These are phyloP conservation scores for Meriones psammophilus DNA, from an alignment of 2,797 vertebrate genomes.

Conservation along the genomic window DNA sequence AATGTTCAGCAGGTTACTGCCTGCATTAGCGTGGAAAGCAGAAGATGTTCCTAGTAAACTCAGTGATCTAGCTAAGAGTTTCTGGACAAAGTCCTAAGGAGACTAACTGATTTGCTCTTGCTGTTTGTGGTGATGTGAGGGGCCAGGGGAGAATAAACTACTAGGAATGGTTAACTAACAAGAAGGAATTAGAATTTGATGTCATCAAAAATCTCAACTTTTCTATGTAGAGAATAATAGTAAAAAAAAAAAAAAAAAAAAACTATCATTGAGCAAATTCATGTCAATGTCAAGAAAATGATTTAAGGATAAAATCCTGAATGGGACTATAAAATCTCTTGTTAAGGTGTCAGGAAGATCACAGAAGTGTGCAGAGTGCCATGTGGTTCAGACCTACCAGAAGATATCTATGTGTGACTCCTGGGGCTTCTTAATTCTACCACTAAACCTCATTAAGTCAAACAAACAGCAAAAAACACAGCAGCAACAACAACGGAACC, in stretches of 20 bases:
- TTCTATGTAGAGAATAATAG: not conserved
- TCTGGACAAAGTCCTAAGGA: constrained; percentile 10
- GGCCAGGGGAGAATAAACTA: not conserved
- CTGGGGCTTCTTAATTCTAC: not conserved
- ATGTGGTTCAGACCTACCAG: not conserved
- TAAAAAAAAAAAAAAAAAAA: not conserved
- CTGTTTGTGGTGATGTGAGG: constrained; percentile 18
- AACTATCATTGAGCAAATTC: constrained; percentile 25
- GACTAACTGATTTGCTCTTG: not conserved
- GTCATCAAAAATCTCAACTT: constrained; percentile 11
- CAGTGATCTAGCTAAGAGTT: not conserved
- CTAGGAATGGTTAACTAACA: not conserved
- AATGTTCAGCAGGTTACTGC: constrained; percentile 15
- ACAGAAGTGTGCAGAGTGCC: not conserved
- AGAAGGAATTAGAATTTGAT: constrained; percentile 1
- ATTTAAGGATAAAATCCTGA: not conserved
- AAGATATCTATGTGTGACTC: not conserved
- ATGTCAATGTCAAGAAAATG: constrained; percentile 7
- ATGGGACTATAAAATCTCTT: not conserved
- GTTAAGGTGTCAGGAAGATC: constrained; percentile 15
- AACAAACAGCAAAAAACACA: not conserved
- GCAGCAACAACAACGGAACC: too few species aligned
- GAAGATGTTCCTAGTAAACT: constrained; percentile 15
- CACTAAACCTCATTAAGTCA: not conserved
- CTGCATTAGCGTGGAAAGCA: not conserved